phyloP scores from a whole-genome alignment of 64 coral and sea anemone genomes.

The Trachythela sp. region DNA sequence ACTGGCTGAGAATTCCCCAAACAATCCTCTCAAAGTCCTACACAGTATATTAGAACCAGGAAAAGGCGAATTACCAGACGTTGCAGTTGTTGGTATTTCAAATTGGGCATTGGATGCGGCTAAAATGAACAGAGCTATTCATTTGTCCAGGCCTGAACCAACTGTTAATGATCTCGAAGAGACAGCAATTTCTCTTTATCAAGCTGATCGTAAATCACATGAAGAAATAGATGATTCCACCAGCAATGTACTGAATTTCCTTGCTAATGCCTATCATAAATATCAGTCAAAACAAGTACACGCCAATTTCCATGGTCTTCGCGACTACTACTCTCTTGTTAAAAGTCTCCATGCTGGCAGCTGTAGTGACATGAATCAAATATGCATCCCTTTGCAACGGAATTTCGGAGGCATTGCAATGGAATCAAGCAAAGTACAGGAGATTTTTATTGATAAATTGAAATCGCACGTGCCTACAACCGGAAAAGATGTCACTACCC shows the following conservation, averaged over 20 bases:
- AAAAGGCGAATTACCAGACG: constrained; percentile 55
- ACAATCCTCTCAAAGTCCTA: constrained; percentile 77
- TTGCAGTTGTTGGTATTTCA: constrained; percentile 83
- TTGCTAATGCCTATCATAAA: background rate
- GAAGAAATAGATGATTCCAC: background rate
- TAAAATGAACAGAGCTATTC: constrained; percentile 76
- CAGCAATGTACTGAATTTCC: background rate
- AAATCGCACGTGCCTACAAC: background rate
- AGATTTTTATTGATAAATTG: background rate
- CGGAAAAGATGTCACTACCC: background rate
- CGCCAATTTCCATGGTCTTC: background rate
- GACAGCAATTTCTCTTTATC: constrained; percentile 38
- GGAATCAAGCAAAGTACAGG: background rate
- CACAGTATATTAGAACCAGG: constrained; percentile 75
- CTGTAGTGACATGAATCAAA: background rate
- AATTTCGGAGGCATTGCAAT: background rate
- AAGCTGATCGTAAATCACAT: background rate
- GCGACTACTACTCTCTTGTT: constrained; percentile 9
- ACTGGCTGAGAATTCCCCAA: constrained; percentile 70
- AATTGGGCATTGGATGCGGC: constrained; percentile 82
- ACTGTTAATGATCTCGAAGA: constrained; percentile 48
- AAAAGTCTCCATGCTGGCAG: background rate
- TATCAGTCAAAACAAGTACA: background rate
- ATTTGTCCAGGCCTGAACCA: constrained; percentile 69
- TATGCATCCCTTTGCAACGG: background rate